phyloP scores from a whole-genome alignment of 2,888 invertebrate species.

The Ennomos erosarius region DNA sequence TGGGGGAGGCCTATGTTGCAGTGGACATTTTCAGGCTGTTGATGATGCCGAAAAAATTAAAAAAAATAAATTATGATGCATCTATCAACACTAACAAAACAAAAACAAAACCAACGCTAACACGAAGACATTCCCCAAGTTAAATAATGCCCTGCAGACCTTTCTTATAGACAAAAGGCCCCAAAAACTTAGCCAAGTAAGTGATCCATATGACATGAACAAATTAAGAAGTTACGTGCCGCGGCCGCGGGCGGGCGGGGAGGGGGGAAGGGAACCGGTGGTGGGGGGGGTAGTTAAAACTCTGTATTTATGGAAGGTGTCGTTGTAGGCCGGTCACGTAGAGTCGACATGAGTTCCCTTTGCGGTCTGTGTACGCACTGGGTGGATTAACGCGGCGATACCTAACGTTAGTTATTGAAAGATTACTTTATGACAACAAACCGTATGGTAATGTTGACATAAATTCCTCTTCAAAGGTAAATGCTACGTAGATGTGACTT shows the following conservation, averaged over 20 bases:
- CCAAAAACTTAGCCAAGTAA: conserved; percentile 47
- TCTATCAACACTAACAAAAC: conserved; percentile 17
- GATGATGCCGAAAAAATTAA: no score
- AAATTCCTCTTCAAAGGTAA: no score
- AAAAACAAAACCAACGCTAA: conserved; percentile 22
- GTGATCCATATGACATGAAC: conserved; percentile 47
- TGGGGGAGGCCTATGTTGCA: no score
- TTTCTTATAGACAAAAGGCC: conserved; percentile 34
- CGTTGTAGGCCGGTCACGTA: conserved; percentile 54
- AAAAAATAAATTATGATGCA: not conserved
- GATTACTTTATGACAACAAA: no score
- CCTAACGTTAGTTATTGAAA: no score
- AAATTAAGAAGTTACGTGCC: conserved; percentile 55
- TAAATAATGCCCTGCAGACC: conserved; percentile 30
- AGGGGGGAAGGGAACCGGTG: conserved; percentile 1
- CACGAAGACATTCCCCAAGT: conserved; percentile 25
- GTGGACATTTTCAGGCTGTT: no score
- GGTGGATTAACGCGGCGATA: conserved; percentile 7
- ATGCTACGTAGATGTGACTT: no score
- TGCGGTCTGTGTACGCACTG: conserved; percentile 35
- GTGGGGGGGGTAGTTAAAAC: conserved; percentile 41
- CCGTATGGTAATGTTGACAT: no score
- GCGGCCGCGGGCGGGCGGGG: conserved; percentile 20
- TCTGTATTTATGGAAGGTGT: conserved; percentile 51
- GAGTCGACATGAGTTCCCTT: conserved; percentile 40